phyloP scores from a whole-genome alignment of 2,888 invertebrate species.

The Laothoe populi region DNA sequence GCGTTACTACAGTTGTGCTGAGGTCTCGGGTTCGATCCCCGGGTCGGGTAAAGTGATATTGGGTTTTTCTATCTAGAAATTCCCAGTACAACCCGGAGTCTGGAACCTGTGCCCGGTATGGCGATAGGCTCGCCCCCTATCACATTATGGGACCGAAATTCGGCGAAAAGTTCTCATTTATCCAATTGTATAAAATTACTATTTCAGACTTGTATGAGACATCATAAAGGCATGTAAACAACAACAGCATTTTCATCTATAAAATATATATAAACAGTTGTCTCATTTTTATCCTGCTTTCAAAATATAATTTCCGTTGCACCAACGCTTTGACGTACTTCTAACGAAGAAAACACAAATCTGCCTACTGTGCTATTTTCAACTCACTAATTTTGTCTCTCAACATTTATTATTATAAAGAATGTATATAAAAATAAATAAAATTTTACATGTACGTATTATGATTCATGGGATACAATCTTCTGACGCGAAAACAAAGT shows the following conservation, averaged over 20 bases:
- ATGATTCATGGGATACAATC: neutral
- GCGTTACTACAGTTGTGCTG: too few species aligned
- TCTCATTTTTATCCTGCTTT: slow-evolving; percentile 6
- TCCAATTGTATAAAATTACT: too few species aligned
- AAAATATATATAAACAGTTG: slow-evolving; percentile 1
- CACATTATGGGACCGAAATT: too few species aligned
- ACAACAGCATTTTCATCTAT: neutral
- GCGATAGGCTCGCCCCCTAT: too few species aligned
- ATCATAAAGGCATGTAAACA: neutral
- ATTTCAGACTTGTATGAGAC: too few species aligned
- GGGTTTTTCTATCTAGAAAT: too few species aligned
- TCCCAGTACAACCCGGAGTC: too few species aligned
- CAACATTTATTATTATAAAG: slow-evolving; percentile 20
- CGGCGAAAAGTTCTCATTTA: too few species aligned
- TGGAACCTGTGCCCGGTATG: too few species aligned
- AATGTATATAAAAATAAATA: slow-evolving; percentile 34
- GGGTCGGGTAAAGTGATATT: too few species aligned
- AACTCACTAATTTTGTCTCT: slow-evolving; percentile 9
- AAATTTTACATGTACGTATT: neutral
- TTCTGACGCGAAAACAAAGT: neutral
- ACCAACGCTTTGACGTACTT: slow-evolving; percentile 19
- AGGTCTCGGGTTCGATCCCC: too few species aligned
- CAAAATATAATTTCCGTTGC: slow-evolving; percentile 20
- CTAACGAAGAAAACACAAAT: slow-evolving; percentile 5
- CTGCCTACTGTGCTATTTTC: neutral